Evolutionary conservation across 2,888 invertebrate species (phyloP).

Genomic region (Amphipyra tragopoginis): DNA sequence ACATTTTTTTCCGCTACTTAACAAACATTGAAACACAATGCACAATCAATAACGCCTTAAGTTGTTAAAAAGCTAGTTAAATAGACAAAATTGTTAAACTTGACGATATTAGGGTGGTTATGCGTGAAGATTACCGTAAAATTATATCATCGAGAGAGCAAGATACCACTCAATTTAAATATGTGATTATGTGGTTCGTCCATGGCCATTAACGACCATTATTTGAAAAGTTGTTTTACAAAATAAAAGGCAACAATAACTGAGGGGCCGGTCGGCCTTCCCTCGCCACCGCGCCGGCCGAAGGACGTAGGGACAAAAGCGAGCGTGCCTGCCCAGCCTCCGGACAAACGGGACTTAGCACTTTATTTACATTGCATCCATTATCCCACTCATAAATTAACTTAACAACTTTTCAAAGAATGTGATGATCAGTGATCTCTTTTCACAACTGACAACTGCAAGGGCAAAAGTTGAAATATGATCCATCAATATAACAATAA

Average conservation of each 20-base stretch:
- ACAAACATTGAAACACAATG: constrained; percentile 4
- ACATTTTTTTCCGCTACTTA: constrained; percentile 51
- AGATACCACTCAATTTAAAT: constrained; percentile 9
- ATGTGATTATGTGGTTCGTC: constrained; percentile 11
- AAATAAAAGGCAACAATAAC: constrained; percentile 62
- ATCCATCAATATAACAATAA: constrained; percentile 10
- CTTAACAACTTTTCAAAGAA: constrained; percentile 72
- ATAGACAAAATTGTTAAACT: not conserved
- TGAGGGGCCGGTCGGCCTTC: constrained; percentile 75
- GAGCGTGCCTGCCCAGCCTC: constrained; percentile 71
- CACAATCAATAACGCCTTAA: constrained; percentile 1
- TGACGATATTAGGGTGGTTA: not conserved
- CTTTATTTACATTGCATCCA: constrained; percentile 67
- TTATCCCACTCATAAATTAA: constrained; percentile 76
- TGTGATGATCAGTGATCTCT: constrained; percentile 72
- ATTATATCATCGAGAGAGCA: not conserved
- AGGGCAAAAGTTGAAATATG: constrained; percentile 24
- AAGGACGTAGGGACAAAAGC: constrained; percentile 82
- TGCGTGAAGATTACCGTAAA: not conserved
- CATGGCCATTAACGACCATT: constrained; percentile 47
- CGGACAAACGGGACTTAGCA: constrained; percentile 72
- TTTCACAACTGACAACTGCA: constrained; percentile 68
- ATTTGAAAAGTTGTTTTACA: constrained; percentile 61
- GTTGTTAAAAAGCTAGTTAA: too few species aligned
- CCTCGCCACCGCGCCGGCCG: constrained; percentile 65